phyloP scores from a whole-genome alignment of 2,113 vertebrate species.

The Lutjanus erythropterus region DNA sequence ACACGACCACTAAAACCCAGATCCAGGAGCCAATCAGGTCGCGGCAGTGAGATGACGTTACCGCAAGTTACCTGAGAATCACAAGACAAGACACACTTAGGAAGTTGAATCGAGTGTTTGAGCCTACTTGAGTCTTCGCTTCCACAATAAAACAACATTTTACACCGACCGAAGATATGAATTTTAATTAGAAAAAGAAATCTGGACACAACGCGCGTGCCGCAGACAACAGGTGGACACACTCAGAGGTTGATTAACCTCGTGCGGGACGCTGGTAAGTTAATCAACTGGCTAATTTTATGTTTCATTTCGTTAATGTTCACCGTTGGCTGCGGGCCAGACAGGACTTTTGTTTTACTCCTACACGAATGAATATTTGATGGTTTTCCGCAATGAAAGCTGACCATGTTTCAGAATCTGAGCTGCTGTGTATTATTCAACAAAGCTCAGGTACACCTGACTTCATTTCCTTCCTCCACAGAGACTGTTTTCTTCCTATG shows the following conservation, averaged over 20 bases:
- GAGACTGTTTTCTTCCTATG: not conserved
- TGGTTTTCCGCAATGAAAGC: constrained; percentile 5
- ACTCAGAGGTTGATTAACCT: constrained; percentile 12
- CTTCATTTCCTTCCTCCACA: not conserved
- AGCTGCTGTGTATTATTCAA: constrained; percentile 66
- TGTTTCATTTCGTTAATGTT: not conserved
- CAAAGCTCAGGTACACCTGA: constrained; percentile 45
- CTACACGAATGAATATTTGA: not conserved
- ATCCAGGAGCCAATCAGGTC: constrained; percentile 46
- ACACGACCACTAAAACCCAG: no score
- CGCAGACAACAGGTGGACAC: constrained; percentile 8
- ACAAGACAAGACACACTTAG: not conserved
- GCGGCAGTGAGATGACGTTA: not conserved
- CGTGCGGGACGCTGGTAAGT: constrained; percentile 29
- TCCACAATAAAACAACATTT: not conserved
- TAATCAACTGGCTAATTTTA: not conserved
- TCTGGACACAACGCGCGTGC: not conserved
- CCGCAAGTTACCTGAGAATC: not conserved
- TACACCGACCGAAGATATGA: not conserved
- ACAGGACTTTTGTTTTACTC: not conserved
- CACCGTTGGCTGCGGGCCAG: not conserved
- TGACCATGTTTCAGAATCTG: constrained; percentile 41
- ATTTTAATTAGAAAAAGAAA: not conserved
- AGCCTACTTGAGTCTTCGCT: not conserved
- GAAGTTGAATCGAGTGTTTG: not conserved